Base-by-base conservation (phyloP, 2,888 invertebrate species). In the Hyppa rectilinea region DNA sequence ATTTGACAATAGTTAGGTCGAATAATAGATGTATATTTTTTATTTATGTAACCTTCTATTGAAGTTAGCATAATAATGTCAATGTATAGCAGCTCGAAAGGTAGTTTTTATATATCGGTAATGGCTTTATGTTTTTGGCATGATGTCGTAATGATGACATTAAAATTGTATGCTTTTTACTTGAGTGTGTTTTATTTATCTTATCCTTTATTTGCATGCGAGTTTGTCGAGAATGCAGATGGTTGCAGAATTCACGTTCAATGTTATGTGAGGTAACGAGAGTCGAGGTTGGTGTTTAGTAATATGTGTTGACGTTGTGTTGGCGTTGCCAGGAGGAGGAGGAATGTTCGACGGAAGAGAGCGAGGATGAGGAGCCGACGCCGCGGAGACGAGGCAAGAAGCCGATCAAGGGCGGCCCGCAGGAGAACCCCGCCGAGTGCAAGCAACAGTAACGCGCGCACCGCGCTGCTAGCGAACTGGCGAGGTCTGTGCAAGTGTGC, bases 361-460 rank as follows among this genome's bases (percentile, higher is more conserved):
- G 97, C 75, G 96, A 96, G 56, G 96, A 96, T 49, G 96, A 96
- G 66, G 96, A 96, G 81, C 94, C 94, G 4, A 90, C 93, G 67
- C 92, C 94, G 72, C 87, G 94, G 85, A 92, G 93, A 90, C 95
- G 93, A 86, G 90, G 83, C 89, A 95, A 91, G 92, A 92, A 92
- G 74, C 81, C 87, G 45, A 78, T 71, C 82, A 94, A 93, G 80
- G 81, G 75, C 14, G 75, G 70, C 7, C 53, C 78, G 9, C 84
- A 80, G 31, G 91, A 93, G 49, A 95, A 95, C 89, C 97, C 97
- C 71, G 96, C 97, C 79, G 97, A 97, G 86, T 97, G 97, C 96
- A 97, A 97, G 92, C 97, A 97, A 87, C 97, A 97, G 95, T 97
- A 97, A 95, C 87, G 38, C 88, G 40, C 45, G 34, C 52, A 31